phyloP scores from a whole-genome alignment of 1,140 invertebrate species.

The Vanessa atalanta region DNA sequence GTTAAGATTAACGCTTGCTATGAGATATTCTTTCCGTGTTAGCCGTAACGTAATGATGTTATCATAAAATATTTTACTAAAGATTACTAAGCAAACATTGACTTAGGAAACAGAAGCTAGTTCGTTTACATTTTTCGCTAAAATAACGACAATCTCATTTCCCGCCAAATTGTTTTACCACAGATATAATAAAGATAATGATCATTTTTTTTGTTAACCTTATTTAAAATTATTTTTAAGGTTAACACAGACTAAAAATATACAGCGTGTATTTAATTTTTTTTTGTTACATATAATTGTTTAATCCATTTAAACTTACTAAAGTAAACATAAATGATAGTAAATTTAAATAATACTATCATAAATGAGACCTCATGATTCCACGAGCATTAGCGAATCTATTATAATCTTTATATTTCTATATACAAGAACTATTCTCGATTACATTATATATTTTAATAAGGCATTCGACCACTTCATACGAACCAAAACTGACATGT shows the following conservation, averaged over 20 bases:
- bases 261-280: too few relatives aligned
- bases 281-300: too few relatives aligned
- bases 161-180: too few relatives aligned
- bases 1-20: not conserved
- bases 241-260: too few relatives aligned
- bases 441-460: constrained; percentile 1
- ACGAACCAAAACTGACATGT: constrained; percentile 15
- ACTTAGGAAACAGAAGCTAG: not conserved
- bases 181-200: too few relatives aligned
- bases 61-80: not conserved
- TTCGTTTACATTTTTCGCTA: not conserved
- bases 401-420: not conserved
- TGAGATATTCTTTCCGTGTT: not conserved
- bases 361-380: not conserved
- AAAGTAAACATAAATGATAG: too few relatives aligned
- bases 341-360: not conserved
- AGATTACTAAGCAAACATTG: constrained; percentile 2
- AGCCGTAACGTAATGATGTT: not conserved
- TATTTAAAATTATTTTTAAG: too few relatives aligned
- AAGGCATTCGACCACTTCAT: constrained; percentile 17
- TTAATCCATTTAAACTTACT: too few relatives aligned
- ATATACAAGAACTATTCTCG: not conserved
- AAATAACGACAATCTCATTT: not conserved
- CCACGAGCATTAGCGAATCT: not conserved
- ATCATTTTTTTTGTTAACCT: too few relatives aligned